Evolutionary conservation across 2,888 invertebrate genomes (phyloP).

Genomic region (Dioctria linearis): DNA sequence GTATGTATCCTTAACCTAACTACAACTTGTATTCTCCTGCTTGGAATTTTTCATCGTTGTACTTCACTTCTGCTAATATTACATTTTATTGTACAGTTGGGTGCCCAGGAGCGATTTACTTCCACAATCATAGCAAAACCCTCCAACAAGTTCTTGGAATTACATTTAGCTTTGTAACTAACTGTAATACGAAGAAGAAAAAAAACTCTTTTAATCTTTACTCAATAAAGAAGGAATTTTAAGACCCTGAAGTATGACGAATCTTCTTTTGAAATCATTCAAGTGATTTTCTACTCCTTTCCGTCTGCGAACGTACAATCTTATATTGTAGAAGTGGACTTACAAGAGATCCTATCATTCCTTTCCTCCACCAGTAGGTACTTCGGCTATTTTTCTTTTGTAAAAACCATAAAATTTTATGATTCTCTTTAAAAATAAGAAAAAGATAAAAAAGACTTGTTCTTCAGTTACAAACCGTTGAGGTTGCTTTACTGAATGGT

Average conservation of each 20-base stretch:
- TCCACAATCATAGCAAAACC: neutral
- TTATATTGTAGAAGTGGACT: neutral
- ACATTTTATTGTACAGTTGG: neutral
- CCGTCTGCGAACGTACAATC: neutral
- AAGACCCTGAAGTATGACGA: neutral
- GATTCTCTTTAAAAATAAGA: neutral
- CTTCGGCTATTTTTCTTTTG: neutral
- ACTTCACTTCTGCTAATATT: neutral
- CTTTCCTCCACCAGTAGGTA: neutral
- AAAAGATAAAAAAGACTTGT: no score
- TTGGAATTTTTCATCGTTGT: no score
- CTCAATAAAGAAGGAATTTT: neutral
- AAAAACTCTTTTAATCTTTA: neutral
- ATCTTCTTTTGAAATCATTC: neutral
- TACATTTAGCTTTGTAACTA: conserved; percentile 6
- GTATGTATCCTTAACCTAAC: no score
- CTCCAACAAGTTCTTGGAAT: neutral
- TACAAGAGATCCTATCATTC: neutral
- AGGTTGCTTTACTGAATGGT: neutral
- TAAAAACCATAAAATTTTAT: neutral
- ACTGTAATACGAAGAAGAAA: neutral
- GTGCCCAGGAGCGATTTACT: neutral
- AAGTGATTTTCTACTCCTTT: neutral
- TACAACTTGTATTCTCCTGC: no score
- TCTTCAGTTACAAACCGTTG: neutral